Evolutionary conservation across 2,797 vertebrate species (phyloP), one percentile per base, ranked within the genome.

Genomic region (Peromyscus nudipes): DNA sequence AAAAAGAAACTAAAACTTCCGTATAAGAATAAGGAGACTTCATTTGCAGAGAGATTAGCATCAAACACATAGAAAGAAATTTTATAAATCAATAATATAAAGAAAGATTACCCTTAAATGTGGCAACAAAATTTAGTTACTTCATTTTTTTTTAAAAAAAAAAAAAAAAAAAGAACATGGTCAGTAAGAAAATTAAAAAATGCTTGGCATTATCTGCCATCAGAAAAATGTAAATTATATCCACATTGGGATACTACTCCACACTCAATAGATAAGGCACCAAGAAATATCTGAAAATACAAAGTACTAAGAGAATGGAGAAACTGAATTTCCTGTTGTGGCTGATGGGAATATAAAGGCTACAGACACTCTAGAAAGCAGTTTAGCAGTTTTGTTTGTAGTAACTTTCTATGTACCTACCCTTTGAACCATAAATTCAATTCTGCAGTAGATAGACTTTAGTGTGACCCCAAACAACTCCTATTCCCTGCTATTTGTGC

Each of bases 221-320:
- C n/a, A 27, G 67, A 40, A 57, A 73, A 73, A 57, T 55, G 65
- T 31, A 73, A 75, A 85, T 69, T 82, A 82, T 49, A 64, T 65
- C 31, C 81, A 55, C n/a, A 46, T 46, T 31, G 5, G 40, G 17
- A 82, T 37, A 60, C 1, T 6, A 85, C 37, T 86, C 81, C 67
- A 82, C 43, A 95, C n/a, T 29, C 71, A 82, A 8, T 67, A 71
- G 13, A 76, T 13, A 52, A 52, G 31, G 19, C 25, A 91, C 16
- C 64, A 67, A 91, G 40, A 92, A 77, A 40, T 46, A 13, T 71
- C n/a, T 87, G n/a, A 49, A 67, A 83, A 69, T 76, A 62, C 7
- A 43, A 96, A 91, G 31, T 71, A 6, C 37, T 95, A 46, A 92
- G 65, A 52, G 49, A 69, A 87, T 25, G 80, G 79, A n/a, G 67